These are phyloP conservation scores for Galeopsomyia nigrocyanea DNA, from an alignment of 2,888 invertebrate species.

Conservation along the genomic window DNA sequence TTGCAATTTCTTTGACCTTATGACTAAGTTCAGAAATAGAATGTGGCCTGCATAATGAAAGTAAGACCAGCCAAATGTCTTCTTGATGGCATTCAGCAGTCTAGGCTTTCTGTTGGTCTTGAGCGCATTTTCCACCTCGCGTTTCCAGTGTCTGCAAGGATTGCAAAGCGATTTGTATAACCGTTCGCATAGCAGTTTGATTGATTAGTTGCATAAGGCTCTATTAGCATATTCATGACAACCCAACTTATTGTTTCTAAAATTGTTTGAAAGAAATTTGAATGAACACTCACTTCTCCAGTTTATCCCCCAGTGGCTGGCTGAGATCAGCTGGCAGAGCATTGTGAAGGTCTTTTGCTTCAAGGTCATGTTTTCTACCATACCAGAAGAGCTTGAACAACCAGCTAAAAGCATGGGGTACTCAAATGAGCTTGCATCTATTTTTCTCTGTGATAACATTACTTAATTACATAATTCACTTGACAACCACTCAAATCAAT, in stretches of 20 bases:
- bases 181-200: no score
- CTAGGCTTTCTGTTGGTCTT: constrained; percentile 73
- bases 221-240: no score
- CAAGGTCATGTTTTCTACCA: constrained; percentile 76
- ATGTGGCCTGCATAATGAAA: constrained; percentile 74
- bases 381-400: constrained; percentile 75
- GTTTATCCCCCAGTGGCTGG: constrained; percentile 75
- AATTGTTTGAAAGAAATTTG: not conserved
- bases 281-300: constrained; percentile 71
- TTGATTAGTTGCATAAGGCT: no score
- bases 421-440: not conserved
- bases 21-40: constrained; percentile 72
- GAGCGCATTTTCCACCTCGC: constrained; percentile 71
- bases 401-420: constrained; percentile 72
- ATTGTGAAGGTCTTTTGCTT: constrained; percentile 77
- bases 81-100: constrained; percentile 73
- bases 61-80: constrained; percentile 75
- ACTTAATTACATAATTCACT: not conserved
- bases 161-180: no score
- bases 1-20: constrained; percentile 68
- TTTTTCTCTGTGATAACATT: not conserved
- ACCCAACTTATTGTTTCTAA: no score
- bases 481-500: not conserved
- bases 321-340: constrained; percentile 76
- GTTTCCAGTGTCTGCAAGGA: constrained; percentile 72